These are phyloP conservation scores for Sciurus carolinensis DNA, from an alignment of 2,797 vertebrate genomes.

Conservation along the genomic window DNA sequence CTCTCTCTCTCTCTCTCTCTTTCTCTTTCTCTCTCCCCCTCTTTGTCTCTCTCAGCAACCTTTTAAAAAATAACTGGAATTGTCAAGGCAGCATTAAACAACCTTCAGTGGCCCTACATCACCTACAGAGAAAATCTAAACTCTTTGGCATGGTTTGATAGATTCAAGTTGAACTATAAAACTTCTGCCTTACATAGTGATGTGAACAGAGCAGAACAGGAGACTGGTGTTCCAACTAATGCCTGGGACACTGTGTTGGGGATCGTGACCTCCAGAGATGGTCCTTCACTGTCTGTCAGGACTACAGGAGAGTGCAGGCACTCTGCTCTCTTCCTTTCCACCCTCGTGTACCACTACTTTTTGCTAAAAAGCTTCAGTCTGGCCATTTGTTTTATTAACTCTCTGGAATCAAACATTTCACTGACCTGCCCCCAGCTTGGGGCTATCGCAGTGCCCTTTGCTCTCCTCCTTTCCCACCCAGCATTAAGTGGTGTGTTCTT, in stretches of 20 bases:
- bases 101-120: not conserved
- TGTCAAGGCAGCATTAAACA: not conserved
- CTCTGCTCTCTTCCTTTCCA: not conserved
- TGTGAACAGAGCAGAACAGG: too few species aligned
- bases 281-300: not conserved
- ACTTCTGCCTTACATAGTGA: not conserved
- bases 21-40: not conserved
- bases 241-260: not conserved
- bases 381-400: not conserved
- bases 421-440: not conserved
- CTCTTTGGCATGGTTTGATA: too few species aligned
- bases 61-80: constrained; percentile 9
- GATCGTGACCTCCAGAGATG: not conserved
- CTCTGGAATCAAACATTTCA: not conserved
- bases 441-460: not conserved
- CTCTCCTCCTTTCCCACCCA: not conserved
- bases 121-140: not conserved
- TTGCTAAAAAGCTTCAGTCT: not conserved
- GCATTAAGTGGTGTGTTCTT: not conserved
- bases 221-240: not conserved
- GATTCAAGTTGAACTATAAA: not conserved
- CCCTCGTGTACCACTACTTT: not conserved
- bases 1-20: not conserved
- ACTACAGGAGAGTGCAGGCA: not conserved
- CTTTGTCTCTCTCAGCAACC: too few species aligned